Evolutionary conservation across 1,140 invertebrate species (phyloP), one percentile per base, ranked within the genome.

Genomic region (Sesamia nonagrioides): DNA sequence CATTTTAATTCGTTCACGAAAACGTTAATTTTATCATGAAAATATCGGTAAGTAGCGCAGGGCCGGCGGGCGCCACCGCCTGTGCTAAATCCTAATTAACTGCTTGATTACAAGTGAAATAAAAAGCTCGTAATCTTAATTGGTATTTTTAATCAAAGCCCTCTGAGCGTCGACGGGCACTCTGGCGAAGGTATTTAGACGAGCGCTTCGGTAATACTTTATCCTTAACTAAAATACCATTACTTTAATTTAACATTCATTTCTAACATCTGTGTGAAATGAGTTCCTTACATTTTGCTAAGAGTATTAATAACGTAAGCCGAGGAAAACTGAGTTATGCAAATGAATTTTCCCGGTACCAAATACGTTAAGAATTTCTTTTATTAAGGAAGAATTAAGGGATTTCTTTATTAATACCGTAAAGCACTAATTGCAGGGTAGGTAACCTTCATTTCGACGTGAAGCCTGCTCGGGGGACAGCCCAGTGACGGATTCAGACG

Each of bases 101-200:
- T 90, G 87, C 84, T 90, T 92, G 87, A 91, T 88, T 91, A 91
- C 85, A 89, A 88, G 77, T 84, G 79, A 81, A 89, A 91, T 90
- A 89, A 89, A 91, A 91, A 91, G 61, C 84, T 89, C 84, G 86
- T 92, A 89, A 92, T 91, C 88, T 91, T 91, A 90, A 91, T 91
- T 91, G 84, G 80, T 87, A 86, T 89, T 89, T 89, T 89, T 87
- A 90, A 91, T 90, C 83, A 91, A 90, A 86, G 73, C 78, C 78
- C 76, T 79, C 56, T 66, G 68, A 71, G 77, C 77, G 58, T 52
- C 48, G 78, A 15, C 66, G 45, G 63, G 61, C 58, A 63, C 33
- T 80, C 82, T 63, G 50, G 60, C 60, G 60, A 80, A 83, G 76
- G 81, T 83, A 83, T 80, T 66, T 68, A 63, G 73, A 80, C 69